phyloP scores from a whole-genome alignment of 2,113 vertebrate species.

The Bos taurus region DNA sequence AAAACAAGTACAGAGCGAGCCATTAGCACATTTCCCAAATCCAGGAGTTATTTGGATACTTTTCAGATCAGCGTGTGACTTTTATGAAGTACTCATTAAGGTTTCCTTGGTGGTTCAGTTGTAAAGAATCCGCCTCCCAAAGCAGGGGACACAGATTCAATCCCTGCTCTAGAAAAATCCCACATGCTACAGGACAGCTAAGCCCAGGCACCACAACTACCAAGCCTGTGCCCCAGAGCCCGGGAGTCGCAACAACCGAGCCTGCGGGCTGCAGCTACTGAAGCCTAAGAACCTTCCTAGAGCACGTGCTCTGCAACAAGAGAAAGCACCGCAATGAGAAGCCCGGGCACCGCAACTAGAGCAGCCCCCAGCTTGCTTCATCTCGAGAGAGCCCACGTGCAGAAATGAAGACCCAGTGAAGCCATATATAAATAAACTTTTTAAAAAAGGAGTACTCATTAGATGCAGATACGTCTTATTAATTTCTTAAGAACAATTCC shows the following conservation, averaged over 20 bases:
- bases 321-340: background rate
- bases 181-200: background rate
- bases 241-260: background rate
- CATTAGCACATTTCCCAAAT: conserved; percentile 24
- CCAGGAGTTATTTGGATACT: background rate
- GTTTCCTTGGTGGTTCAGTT: background rate
- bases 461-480: background rate
- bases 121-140: background rate
- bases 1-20: background rate
- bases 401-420: background rate
- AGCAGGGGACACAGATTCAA: background rate
- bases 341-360: fast-evolving
- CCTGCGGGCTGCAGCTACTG: background rate
- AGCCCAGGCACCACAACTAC: background rate
- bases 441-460: background rate
- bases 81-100: background rate
- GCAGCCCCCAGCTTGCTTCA: background rate
- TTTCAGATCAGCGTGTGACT: background rate
- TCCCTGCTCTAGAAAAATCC: background rate
- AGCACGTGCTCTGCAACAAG: background rate
- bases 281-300: background rate
- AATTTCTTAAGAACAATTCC: background rate
- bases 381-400: background rate
- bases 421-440: background rate
- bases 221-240: background rate